Evolutionary conservation across 2,888 invertebrate genomes (phyloP).

Genomic region (Sympetrum striolatum): DNA sequence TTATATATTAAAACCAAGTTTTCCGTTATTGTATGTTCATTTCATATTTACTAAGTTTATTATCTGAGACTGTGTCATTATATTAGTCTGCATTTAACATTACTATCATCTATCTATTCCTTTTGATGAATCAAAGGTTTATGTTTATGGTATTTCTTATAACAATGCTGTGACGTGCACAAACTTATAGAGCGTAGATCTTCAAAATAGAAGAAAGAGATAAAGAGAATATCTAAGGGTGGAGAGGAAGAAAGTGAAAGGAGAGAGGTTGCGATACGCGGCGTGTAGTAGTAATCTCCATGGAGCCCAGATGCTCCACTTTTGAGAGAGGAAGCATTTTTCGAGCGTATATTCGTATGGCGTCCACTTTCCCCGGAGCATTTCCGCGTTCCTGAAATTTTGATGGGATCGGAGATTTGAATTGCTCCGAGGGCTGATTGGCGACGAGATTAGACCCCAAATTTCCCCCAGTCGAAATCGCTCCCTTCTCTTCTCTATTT

Average conservation of each 20-base stretch:
- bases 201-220: background rate
- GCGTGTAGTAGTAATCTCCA: conserved; percentile 20
- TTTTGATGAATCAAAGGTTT: no score
- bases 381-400: conserved; percentile 44
- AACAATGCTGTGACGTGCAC: no score
- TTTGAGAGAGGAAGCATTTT: conserved; percentile 30
- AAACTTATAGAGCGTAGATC: no score
- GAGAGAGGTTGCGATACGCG: background rate
- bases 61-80: no score
- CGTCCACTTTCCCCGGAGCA: conserved; percentile 31
- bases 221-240: background rate
- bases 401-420: conserved; percentile 29
- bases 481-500: background rate
- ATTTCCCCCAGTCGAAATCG: background rate
- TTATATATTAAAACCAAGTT: no score
- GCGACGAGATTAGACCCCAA: background rate
- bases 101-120: no score
- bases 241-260: background rate
- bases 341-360: conserved; percentile 23
- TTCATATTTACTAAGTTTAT: no score
- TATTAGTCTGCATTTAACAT: no score
- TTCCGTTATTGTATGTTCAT: no score
- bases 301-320: conserved; percentile 32
- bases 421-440: background rate
- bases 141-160: no score